These are phyloP conservation scores for Cephonodes hylas DNA, from an alignment of 2,888 invertebrate genomes.

Conservation along the genomic window DNA sequence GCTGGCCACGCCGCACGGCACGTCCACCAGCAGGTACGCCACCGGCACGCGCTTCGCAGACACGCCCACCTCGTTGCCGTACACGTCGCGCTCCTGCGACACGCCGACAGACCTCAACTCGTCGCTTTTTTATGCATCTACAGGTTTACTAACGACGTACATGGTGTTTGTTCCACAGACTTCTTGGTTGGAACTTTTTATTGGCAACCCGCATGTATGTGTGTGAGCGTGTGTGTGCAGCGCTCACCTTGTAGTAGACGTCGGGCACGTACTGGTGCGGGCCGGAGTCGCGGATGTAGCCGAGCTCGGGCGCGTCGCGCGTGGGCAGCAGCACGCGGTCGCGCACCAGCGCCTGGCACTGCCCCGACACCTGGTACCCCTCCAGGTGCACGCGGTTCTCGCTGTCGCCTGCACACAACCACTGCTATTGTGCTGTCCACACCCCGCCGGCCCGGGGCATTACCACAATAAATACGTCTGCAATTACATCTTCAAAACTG, in stretches of 20 bases:
- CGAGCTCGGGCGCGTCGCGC: conserved; percentile 97
- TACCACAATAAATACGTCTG: too few species aligned
- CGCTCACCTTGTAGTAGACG: conserved; percentile 96
- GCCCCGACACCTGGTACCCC: conserved; percentile 99
- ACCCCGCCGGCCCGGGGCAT: too few species aligned
- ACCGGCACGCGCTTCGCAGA: conserved; percentile 97
- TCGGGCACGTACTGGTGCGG: conserved; percentile 98
- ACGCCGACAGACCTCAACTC: background rate
- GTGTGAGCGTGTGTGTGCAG: background rate
- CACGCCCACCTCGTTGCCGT: conserved; percentile 97
- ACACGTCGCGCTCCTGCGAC: conserved; percentile 95
- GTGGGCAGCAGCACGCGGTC: conserved; percentile 97
- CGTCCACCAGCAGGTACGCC: conserved; percentile 97
- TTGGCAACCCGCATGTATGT: too few species aligned
- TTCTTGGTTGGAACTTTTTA: too few species aligned
- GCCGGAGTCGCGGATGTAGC: conserved; percentile 95
- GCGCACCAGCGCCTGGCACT: conserved; percentile 97
- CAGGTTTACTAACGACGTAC: background rate
- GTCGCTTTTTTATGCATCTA: background rate
- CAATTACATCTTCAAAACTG: too few species aligned
- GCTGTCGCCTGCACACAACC: conserved; percentile 84
- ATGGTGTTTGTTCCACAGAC: too few species aligned
- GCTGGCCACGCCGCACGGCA: conserved; percentile 94
- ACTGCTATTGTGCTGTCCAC: background rate
- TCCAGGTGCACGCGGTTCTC: conserved; percentile 97